These are phyloP conservation scores for Solea senegalensis DNA, from an alignment of 2,113 vertebrate genomes.

Conservation along the genomic window DNA sequence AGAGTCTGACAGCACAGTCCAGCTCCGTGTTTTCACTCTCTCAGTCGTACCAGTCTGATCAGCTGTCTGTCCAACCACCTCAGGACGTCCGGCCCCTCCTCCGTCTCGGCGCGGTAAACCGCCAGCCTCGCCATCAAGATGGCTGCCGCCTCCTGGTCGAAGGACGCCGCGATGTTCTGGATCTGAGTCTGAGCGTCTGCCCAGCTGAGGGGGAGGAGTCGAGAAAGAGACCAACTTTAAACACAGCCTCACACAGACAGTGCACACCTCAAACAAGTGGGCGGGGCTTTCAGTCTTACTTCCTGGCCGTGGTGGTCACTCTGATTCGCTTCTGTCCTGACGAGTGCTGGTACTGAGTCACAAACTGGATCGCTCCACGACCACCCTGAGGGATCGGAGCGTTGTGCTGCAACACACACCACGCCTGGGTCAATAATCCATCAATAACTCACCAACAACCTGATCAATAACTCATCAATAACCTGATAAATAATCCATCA, in stretches of 20 bases:
- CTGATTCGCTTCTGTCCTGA: slow-evolving; percentile 87
- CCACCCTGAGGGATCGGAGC: slow-evolving; percentile 93
- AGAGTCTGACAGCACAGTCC: not conserved
- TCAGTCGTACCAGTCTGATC: slow-evolving; percentile 86
- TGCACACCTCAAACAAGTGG: not conserved
- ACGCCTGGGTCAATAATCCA: not conserved
- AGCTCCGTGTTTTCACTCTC: not conserved
- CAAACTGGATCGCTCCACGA: slow-evolving; percentile 92
- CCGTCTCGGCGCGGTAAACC: slow-evolving; percentile 93
- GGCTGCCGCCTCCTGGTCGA: slow-evolving; percentile 96
- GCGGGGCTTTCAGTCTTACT: slow-evolving; percentile 77
- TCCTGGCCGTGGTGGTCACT: slow-evolving; percentile 93
- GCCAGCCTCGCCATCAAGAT: slow-evolving; percentile 96
- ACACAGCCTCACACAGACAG: not conserved
- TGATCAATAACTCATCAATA: no score
- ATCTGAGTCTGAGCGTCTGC: slow-evolving; percentile 97
- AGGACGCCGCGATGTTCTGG: slow-evolving; percentile 95
- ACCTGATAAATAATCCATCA: no score
- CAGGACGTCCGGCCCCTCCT: slow-evolving; percentile 96
- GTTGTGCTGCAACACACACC: slow-evolving; percentile 85
- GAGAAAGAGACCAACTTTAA: not conserved
- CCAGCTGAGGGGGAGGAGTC: slow-evolving; percentile 82
- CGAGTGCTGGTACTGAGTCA: slow-evolving; percentile 94
- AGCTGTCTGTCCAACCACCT: slow-evolving; percentile 96
- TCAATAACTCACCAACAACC: no score